Percentiles rank a stretch among this genome's conserved stretches.
These are phyloP conservation scores for Eurosta solidaginis DNA, from an alignment of 1,140 invertebrate species.

Conservation along the genomic window DNA sequence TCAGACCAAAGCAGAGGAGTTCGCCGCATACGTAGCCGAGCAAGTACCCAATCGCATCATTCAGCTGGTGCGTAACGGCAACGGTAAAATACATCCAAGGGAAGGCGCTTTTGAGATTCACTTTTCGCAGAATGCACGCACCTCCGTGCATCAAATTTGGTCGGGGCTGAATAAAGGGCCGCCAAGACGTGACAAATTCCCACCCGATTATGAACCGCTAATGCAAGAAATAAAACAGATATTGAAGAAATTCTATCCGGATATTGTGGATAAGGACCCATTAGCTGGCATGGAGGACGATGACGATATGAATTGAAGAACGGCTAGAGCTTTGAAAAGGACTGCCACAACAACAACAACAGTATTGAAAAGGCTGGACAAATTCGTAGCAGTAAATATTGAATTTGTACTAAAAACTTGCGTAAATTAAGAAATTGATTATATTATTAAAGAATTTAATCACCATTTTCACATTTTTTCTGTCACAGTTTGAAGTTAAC, in stretches of 20 bases:
- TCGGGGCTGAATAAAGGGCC: constrained; percentile 45
- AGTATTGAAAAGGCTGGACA: too few relatives aligned
- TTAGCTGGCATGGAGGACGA: constrained; percentile 1
- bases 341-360: too few relatives aligned
- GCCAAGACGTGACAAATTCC: constrained; percentile 53
- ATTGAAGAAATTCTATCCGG: constrained; percentile 54
- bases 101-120: constrained; percentile 50
- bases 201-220: constrained; percentile 38
- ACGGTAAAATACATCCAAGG: constrained; percentile 44
- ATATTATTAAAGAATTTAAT: too few relatives aligned
- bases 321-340: too few relatives aligned
- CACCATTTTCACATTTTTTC: too few relatives aligned
- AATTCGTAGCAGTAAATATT: too few relatives aligned
- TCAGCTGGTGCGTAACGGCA: constrained; percentile 45
- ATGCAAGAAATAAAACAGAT: constrained; percentile 44
- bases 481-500: not conserved
- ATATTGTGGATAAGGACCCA: constrained; percentile 27
- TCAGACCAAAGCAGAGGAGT: constrained; percentile 51
- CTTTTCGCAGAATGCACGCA: constrained; percentile 51
- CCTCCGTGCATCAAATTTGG: constrained; percentile 50
- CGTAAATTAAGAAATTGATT: too few relatives aligned
- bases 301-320: too few relatives aligned
- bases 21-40: constrained; percentile 35
- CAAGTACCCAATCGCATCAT: constrained; percentile 48
- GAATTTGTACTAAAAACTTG: too few relatives aligned